phyloP scores from a whole-genome alignment of 2,888 invertebrate species.

The Scaptomyza tumidula region DNA sequence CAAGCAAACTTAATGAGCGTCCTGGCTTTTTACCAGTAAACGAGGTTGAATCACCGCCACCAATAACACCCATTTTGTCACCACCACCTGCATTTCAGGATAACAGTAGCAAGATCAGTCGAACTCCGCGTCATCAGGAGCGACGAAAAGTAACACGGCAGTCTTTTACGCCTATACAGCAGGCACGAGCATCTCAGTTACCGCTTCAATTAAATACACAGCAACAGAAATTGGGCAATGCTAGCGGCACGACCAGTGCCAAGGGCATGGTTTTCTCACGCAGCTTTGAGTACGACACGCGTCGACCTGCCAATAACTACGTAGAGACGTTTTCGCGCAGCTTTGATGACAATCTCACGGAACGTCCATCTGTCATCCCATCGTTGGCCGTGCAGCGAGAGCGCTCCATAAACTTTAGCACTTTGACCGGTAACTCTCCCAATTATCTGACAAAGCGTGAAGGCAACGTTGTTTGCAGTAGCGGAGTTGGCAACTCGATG shows the following conservation, averaged over 20 bases:
- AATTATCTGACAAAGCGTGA: conserved; percentile 84
- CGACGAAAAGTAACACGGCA: conserved; percentile 63
- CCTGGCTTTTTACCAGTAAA: conserved; percentile 84
- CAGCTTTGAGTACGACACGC: conserved; percentile 84
- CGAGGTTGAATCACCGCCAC: conserved; percentile 86
- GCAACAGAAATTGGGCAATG: conserved; percentile 44
- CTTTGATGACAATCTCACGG: conserved; percentile 84
- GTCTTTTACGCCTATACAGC: conserved; percentile 45
- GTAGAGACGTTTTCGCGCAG: conserved; percentile 84
- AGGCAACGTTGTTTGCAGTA: conserved; percentile 45
- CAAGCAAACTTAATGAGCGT: conserved; percentile 83
- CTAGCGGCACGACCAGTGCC: conserved; percentile 34
- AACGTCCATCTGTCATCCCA: conserved; percentile 63
- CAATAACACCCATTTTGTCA: conserved; percentile 89
- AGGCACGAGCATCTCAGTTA: conserved; percentile 46
- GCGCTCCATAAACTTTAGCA: conserved; percentile 83
- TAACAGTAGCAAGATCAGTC: conserved; percentile 71
- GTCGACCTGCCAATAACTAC: conserved; percentile 81
- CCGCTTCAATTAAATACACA: conserved; percentile 60
- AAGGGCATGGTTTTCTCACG: conserved; percentile 85
- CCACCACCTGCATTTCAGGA: conserved; percentile 90
- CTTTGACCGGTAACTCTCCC: conserved; percentile 84
- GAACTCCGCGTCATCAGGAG: conserved; percentile 71
- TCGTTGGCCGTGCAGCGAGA: conserved; percentile 75
- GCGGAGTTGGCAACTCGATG: conserved; percentile 68